Conservation (phyloP, 2,888 invertebrate species). For the Sarcophaga carnaria region DNA sequence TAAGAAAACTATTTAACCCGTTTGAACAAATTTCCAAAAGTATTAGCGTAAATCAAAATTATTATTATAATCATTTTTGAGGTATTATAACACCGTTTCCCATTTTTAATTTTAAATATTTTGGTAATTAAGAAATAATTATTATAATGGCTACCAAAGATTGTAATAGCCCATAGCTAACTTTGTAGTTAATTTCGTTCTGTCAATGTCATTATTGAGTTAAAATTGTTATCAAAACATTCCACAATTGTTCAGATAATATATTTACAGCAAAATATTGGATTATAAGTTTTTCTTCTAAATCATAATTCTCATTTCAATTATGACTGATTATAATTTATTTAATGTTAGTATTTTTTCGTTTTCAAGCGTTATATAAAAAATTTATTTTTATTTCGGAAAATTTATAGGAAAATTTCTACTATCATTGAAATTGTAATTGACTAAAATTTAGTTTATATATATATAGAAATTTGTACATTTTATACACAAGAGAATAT, state of each 20-base stretch:
- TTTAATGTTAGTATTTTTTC: background rate
- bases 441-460: conserved; percentile 10
- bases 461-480: background rate
- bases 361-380: background rate
- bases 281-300: too few species aligned
- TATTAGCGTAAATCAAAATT: conserved; percentile 52
- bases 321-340: conserved; percentile 37
- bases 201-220: background rate
- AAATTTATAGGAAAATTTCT: conserved; percentile 2
- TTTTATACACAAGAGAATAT: background rate
- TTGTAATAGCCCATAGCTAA: conserved; percentile 11
- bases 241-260: background rate
- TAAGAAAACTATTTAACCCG: conserved; percentile 51
- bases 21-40: background rate
- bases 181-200: background rate
- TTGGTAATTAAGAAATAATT: background rate
- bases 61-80: conserved; percentile 13
- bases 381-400: conserved; percentile 12
- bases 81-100: conserved; percentile 19
- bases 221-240: background rate
- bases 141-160: conserved; percentile 44
- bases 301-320: background rate
- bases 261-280: background rate
- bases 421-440: background rate
- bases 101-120: conserved; percentile 1